phyloP scores from a whole-genome alignment of 37 sponge, comb jelly and placozoan species.

The Beroe ovata region DNA sequence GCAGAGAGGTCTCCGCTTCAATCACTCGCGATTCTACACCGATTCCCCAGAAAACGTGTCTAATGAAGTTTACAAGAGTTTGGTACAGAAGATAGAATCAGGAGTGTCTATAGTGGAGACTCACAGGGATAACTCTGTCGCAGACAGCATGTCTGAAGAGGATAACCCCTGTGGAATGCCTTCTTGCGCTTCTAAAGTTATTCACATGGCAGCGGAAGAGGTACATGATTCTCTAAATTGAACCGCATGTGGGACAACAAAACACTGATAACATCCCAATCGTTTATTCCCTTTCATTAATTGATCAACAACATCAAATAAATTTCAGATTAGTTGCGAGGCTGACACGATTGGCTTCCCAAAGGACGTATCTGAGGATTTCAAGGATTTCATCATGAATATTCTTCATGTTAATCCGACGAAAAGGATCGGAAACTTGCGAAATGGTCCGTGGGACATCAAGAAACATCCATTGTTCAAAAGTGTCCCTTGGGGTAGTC shows the following conservation, averaged over 20 bases:
- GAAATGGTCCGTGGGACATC: constrained; percentile 10
- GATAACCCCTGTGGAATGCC: constrained; percentile 15
- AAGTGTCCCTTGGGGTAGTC: neutral
- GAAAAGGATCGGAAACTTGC: constrained; percentile 29
- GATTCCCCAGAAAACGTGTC: neutral
- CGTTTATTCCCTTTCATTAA: too few species aligned
- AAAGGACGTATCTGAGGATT: constrained; percentile 32
- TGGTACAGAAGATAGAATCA: neutral
- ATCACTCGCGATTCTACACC: constrained; percentile 31
- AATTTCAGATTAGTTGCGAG: too few species aligned
- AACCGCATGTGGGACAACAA: too few species aligned
- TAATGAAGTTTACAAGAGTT: neutral
- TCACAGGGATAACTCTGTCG: neutral
- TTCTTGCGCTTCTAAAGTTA: neutral
- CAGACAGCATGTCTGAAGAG: neutral
- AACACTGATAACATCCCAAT: too few species aligned
- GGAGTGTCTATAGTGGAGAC: neutral
- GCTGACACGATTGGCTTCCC: neutral
- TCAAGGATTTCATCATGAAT: neutral
- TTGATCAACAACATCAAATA: too few species aligned
- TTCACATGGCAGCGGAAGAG: neutral
- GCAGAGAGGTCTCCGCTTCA: neutral
- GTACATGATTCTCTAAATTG: too few species aligned
- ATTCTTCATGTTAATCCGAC: constrained; percentile 23
- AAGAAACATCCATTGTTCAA: constrained; percentile 32